phyloP scores from a whole-genome alignment of 2,888 invertebrate genomes.

The Tipula vernalis region DNA sequence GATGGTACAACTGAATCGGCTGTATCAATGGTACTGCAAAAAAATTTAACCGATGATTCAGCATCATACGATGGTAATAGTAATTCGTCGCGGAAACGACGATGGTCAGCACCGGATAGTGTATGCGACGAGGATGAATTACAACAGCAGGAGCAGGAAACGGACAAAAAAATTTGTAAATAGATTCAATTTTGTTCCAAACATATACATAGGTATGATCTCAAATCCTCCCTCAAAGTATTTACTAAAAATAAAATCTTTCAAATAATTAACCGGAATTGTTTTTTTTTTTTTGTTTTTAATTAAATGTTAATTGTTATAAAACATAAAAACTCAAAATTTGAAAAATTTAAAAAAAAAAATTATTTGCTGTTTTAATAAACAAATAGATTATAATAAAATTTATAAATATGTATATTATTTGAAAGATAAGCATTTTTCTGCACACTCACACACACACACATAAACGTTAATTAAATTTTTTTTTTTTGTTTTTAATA shows the following conservation, averaged over 20 bases:
- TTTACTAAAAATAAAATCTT: neutral
- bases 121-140: constrained; percentile 31
- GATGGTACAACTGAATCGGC: neutral
- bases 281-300: neutral
- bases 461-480: neutral
- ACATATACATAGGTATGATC: neutral
- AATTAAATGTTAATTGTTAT: neutral
- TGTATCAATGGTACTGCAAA: neutral
- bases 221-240: neutral
- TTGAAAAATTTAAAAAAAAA: neutral
- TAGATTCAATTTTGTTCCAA: neutral
- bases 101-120: constrained; percentile 41
- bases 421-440: neutral
- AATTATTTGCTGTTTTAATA: neutral
- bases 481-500: neutral
- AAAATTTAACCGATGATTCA: neutral
- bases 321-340: neutral
- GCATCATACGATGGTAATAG: constrained; percentile 13
- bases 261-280: neutral
- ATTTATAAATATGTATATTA: no score
- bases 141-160: constrained; percentile 12
- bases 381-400: no score
- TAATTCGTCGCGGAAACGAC: constrained; percentile 26
- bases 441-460: neutral
- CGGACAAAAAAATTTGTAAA: constrained; percentile 6